Base-by-base conservation (phyloP, 2,888 invertebrate species). In the Taphrorychus bicolor region DNA sequence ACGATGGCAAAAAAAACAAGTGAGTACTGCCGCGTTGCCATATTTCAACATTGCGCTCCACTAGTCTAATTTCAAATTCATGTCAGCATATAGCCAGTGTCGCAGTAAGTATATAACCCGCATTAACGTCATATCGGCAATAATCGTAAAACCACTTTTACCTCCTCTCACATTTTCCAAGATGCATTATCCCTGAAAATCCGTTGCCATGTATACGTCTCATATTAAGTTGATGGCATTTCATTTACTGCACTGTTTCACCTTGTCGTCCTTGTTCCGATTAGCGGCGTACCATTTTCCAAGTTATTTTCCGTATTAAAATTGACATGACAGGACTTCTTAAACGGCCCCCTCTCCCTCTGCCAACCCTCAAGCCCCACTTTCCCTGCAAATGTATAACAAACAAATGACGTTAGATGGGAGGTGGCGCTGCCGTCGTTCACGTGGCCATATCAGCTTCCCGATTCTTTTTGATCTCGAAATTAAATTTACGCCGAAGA, bases 401-500 rank as follows among this genome's bases (percentile, higher is more conserved):
- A 32, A 32, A 32, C 32, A 32, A 32, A 32, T 32, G 32, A 32
- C 3, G 32, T n/a, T n/a, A n/a, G n/a, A 32, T 9, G 32, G 32
- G 32, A 1, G 32, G 32, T 11, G 32, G 11, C 3, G 32, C 11
- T 32, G 32, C 32, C 32, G 32, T 11, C 32, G 32, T 32, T 32
- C 32, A 32, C 32, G 32, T 32, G 32, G 32, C 32, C 32, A 32
- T 32, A 32, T 32, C 32, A 32, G 18, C 51, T 66, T 66, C 19
- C 40, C 17, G 24, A 61, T 56, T 60, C 66, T 62, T 67, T 67
- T 62, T 67, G 61, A 67, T 62, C 67, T 42, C 21, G 7, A 58
- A 67, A 62, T 62, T 61, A 62, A 53, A 67, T 67, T 67, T 61
- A 59, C 67, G 61, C 62, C 67, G 32, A 58, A 62, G 59, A 61